These are phyloP conservation scores for Lordiphosa stackelbergi DNA, from an alignment of 1,140 invertebrate species.

Conservation along the genomic window DNA sequence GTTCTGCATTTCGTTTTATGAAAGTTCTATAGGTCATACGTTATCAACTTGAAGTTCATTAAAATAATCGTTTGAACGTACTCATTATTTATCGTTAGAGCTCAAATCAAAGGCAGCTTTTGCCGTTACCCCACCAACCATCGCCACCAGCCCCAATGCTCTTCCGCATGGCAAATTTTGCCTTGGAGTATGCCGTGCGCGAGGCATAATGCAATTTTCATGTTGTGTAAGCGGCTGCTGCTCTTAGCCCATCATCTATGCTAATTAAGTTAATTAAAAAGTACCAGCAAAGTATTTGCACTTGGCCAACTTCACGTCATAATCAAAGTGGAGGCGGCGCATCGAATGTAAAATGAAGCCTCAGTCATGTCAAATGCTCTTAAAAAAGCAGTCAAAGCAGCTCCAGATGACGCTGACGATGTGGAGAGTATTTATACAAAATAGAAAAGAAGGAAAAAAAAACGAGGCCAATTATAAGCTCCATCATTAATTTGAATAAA, in stretches of 20 bases:
- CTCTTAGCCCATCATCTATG: conserved; percentile 72
- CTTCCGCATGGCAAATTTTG: background rate
- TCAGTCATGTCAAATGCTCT: conserved; percentile 74
- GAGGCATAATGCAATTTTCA: conserved; percentile 68
- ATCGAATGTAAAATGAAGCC: conserved; percentile 61
- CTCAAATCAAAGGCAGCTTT: conserved; percentile 1
- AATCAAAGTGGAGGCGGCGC: conserved; percentile 68
- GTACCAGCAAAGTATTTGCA: conserved; percentile 74
- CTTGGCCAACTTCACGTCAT: conserved; percentile 74
- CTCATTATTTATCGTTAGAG: conserved; percentile 3
- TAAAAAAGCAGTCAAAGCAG: conserved; percentile 50
- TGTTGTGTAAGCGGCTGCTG: conserved; percentile 61
- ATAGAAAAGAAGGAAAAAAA: conserved; percentile 36
- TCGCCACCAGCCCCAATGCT: conserved; percentile 1
- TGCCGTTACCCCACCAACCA: background rate
- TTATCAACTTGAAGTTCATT: conserved; percentile 4
- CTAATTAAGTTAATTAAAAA: conserved; percentile 75
- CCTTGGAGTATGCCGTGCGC: conserved; percentile 4
- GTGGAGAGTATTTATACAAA: conserved; percentile 50
- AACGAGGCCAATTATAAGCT: conserved; percentile 73
- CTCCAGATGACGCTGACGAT: conserved; percentile 20
- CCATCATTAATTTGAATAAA: conserved; percentile 75
- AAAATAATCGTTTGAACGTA: conserved; percentile 3
- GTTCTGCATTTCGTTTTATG: no score
- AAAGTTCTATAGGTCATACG: conserved; percentile 3